Base-by-base conservation (phyloP, 2,888 invertebrate genomes). In the Oasisia sp. region DNA sequence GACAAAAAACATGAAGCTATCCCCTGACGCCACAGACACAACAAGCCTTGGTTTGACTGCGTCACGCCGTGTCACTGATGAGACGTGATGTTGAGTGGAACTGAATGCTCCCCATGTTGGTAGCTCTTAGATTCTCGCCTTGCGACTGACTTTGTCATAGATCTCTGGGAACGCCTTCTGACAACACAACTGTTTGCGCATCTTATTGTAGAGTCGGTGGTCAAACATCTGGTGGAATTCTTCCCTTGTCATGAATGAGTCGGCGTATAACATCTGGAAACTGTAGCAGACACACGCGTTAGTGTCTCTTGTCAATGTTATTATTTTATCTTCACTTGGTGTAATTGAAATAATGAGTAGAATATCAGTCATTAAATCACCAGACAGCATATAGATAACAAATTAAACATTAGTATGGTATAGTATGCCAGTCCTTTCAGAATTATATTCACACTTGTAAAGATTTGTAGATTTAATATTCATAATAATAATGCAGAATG, bases 181-280 rank as follows among this genome's bases (percentile, higher is more conserved):
- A 96, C 98, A 98, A 91, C 97, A 95, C n/a, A 97, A 96, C 32
- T 97, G 96, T 27, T 97, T 95, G 93, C 98, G 96, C 94, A 98
- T 96, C 95, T 96, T 97, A 94, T 98, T 98, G 94, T 98, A 98
- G 19, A 98, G 96, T 0, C 96, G 96, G 96, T 98, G 98, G 96
- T 98, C 98, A 96, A 98, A 98, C 98, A 98, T 98, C 91, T 96
- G 95, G 11, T 98, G 96, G 96, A 98, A 98, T 96, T 98, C 98
- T 12, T 97, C 97, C 38, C 96, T 95, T 0, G 97, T 97, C 94
- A 98, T 97, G 96, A 97, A 98, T 0, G 98, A 98, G 95, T 98
- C 98, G 0, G 98, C 98, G 95, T 98, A 98, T 74, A 98, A 96
- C 98, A 98, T 98, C 96, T 98, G 98, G 96, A 98, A 98, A 14